Evolutionary conservation across 2,113 vertebrate species (phyloP).

Genomic region (Pomatorhinus ruficollis): DNA sequence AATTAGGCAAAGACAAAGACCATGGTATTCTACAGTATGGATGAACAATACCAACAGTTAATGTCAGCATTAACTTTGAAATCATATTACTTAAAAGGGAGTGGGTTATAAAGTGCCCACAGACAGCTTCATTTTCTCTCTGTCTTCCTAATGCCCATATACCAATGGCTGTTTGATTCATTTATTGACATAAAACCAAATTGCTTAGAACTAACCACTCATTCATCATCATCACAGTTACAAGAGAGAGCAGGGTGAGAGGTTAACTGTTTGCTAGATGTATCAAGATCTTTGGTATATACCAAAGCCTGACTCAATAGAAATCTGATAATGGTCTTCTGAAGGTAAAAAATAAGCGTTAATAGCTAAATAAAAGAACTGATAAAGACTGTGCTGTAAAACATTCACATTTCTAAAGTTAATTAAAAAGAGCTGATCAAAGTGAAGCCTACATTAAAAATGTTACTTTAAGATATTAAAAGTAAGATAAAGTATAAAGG

Average conservation of each 20-base stretch:
- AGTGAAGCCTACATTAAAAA: conserved; percentile 59
- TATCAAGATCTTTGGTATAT: conserved; percentile 38
- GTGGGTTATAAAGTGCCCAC: background rate
- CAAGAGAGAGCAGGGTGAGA: conserved; percentile 36
- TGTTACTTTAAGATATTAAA: conserved; percentile 68
- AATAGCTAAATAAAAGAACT: conserved; percentile 54
- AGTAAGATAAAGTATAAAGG: conserved; percentile 59
- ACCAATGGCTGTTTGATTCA: conserved; percentile 53
- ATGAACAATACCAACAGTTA: conserved; percentile 43
- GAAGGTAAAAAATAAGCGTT: conserved; percentile 67
- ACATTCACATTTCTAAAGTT: conserved; percentile 61
- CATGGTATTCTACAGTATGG: background rate
- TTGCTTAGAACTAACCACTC: conserved; percentile 43
- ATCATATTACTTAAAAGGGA: conserved; percentile 25
- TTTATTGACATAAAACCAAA: conserved; percentile 66
- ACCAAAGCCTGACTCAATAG: conserved; percentile 2
- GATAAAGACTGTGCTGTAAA: conserved; percentile 44
- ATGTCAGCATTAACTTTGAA: conserved; percentile 57
- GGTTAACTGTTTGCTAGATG: conserved; percentile 63
- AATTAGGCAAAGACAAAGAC: background rate
- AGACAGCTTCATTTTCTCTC: background rate
- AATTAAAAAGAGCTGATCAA: conserved; percentile 67
- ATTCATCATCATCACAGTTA: conserved; percentile 61
- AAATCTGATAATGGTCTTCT: conserved; percentile 53
- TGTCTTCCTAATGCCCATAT: background rate